Evolutionary conservation across 1,140 invertebrate species (phyloP).

Genomic region (Drosophila fuyamai): DNA sequence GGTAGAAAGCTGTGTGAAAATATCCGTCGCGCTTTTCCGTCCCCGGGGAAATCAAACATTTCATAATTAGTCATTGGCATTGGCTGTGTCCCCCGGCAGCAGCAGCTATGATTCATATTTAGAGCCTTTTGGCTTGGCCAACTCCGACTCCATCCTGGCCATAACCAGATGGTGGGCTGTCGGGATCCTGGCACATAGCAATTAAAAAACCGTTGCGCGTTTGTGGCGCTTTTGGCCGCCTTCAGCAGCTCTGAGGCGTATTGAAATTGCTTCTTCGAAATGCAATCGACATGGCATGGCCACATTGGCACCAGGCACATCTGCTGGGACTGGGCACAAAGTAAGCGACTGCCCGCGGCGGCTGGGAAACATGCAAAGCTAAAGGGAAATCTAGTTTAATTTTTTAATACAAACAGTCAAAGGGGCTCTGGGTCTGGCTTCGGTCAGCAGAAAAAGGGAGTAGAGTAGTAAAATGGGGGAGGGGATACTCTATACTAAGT

Average conservation of each 20-base stretch:
- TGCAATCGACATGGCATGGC: constrained; percentile 64
- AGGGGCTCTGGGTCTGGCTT: constrained; percentile 24
- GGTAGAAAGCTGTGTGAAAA: constrained; percentile 62
- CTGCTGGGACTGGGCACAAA: constrained; percentile 49
- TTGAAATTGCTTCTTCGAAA: constrained; percentile 78
- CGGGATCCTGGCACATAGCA: constrained; percentile 60
- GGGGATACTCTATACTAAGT: background rate
- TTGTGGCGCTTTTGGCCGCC: constrained; percentile 60
- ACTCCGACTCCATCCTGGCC: constrained; percentile 1
- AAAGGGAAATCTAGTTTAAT: constrained; percentile 83
- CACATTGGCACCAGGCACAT: constrained; percentile 40
- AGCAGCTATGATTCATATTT: constrained; percentile 71
- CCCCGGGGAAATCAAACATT: constrained; percentile 84
- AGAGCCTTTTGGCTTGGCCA: constrained; percentile 36
- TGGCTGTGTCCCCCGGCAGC: constrained; percentile 50
- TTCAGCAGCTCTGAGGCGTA: constrained; percentile 68
- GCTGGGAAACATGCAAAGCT: constrained; percentile 72
- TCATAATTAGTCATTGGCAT: constrained; percentile 84
- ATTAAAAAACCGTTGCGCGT: constrained; percentile 75
- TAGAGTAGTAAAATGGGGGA: constrained; percentile 9
- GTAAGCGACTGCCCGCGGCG: constrained; percentile 68
- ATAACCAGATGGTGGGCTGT: constrained; percentile 20
- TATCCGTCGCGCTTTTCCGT: constrained; percentile 71
- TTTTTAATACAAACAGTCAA: constrained; percentile 79
- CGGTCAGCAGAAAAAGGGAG: constrained; percentile 11